phyloP scores from a whole-genome alignment of 2,888 invertebrate genomes.

The Noctua janthina region DNA sequence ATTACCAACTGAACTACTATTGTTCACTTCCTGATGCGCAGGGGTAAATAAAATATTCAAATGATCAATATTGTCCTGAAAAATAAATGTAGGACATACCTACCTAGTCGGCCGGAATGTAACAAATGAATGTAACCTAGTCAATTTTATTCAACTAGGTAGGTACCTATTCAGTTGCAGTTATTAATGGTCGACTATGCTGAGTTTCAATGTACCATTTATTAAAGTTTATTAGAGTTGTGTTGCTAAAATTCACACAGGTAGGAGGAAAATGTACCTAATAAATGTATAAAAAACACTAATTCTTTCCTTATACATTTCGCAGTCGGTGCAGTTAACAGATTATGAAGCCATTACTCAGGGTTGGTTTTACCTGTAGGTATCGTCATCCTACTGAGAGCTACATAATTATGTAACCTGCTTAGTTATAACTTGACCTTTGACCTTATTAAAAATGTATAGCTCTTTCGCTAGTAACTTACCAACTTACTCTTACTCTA shows the following conservation, averaged over 20 bases:
- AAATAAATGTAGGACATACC: neutral
- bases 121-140: neutral
- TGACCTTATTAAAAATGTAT: slow-evolving; percentile 16
- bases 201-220: neutral
- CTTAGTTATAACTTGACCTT: slow-evolving; percentile 15
- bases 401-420: neutral
- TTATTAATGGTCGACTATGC: slow-evolving; percentile 4
- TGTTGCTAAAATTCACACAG: slow-evolving; percentile 4
- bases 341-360: slow-evolving; percentile 22
- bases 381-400: neutral
- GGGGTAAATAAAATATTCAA: neutral
- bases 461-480: neutral
- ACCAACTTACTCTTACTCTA: neutral
- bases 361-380: neutral
- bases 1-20: neutral
- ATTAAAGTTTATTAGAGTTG: neutral
- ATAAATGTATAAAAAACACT: neutral
- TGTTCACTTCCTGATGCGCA: neutral
- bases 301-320: neutral
- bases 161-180: neutral
- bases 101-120: neutral
- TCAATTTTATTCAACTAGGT: neutral
- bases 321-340: slow-evolving; percentile 8
- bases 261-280: slow-evolving; percentile 1
- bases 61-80: slow-evolving; percentile 8